These are phyloP conservation scores for Holocentrus rufus DNA, from an alignment of 2,797 vertebrate species.

Conservation along the genomic window DNA sequence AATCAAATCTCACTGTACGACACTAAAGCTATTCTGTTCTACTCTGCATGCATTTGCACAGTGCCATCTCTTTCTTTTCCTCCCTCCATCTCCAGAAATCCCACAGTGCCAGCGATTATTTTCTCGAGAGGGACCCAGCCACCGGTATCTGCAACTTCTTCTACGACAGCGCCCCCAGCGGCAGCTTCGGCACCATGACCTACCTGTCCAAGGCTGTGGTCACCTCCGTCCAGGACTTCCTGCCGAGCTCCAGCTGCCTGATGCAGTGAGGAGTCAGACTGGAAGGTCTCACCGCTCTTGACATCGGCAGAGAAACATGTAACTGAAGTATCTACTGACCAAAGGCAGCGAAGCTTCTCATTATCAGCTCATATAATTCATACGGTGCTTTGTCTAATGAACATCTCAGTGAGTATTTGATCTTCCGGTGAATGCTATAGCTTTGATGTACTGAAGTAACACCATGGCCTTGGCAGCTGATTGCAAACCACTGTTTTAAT, in stretches of 20 bases:
- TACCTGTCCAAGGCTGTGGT: slow-evolving; percentile 94
- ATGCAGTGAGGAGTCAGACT: slow-evolving; percentile 84
- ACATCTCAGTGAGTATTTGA: slow-evolving; percentile 6
- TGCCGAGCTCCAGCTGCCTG: slow-evolving; percentile 91
- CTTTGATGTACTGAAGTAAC: slow-evolving; percentile 17
- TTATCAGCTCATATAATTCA: slow-evolving; percentile 20
- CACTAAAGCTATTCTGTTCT: too few species aligned
- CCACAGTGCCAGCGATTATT: slow-evolving; percentile 85
- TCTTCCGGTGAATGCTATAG: slow-evolving; percentile 15
- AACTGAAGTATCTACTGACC: slow-evolving; percentile 1
- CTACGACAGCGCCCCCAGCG: slow-evolving; percentile 97
- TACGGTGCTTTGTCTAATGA: slow-evolving; percentile 26
- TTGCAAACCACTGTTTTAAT: slow-evolving; percentile 19
- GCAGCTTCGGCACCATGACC: slow-evolving; percentile 97
- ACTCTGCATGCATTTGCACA: neutral
- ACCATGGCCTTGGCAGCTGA: slow-evolving; percentile 44
- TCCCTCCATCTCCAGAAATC: slow-evolving; percentile 82
- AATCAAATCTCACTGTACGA: too few species aligned
- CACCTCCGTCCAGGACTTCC: slow-evolving; percentile 91
- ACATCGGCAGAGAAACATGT: neutral
- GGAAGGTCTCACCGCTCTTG: neutral
- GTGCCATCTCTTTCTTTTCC: neutral
- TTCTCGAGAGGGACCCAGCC: slow-evolving; percentile 90
- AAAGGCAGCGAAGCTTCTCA: slow-evolving; percentile 22
- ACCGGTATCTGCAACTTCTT: slow-evolving; percentile 96